Evolutionary conservation across 2,797 vertebrate genomes (phyloP), one percentile per base, ranked within the genome.

Genomic region (Melopsittacus undulatus): DNA sequence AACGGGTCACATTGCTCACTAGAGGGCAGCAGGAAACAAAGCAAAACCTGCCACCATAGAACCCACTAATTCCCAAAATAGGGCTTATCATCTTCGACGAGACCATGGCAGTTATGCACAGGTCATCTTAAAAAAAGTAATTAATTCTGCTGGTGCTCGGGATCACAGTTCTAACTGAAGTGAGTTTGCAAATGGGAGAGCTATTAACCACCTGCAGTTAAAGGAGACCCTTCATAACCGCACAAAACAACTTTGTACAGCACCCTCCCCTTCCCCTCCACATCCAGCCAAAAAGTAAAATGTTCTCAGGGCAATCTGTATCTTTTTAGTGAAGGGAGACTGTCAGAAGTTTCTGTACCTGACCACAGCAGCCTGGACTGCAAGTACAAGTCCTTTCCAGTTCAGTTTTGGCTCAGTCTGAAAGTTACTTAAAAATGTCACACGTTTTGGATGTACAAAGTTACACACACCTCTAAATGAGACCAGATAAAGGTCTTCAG

Each of bases 21-120:
- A 96, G 95, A 94, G 94, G 95, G 95, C 94, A 96, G 92, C 92
- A 92, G 49, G 42, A 92, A 94, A 82, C 77, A 84, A 94, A 52
- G 5, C 9, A 87, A 79, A 89, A 21, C 5, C 3, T 11, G 1
- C 24, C 36, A 69, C 17, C 56, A 8, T 24, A 36, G 85, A 90
- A 42, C 0, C 17, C 69, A 49, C 1, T 7, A 8, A 10, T 40
- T 78, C 27, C 34, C 13, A 29, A 48, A 77, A 49, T 0, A 30
- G 24, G 9, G 30, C 20, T 21, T 14, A 7, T 0, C 13, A 4
- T 20, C 67, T 23, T 67, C 57, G 66, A 3, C 54, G 79, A 63
- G 15, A 29, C 36, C 42, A 27, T 42, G 16, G 32, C 7, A 78
- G 19, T 36, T 57, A 81, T 10, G 8, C 46, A 75, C 30, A 59